Evolutionary conservation across 1,140 invertebrate species (phyloP), one percentile per base, ranked within the genome.

Genomic region (Drosophila varians): DNA sequence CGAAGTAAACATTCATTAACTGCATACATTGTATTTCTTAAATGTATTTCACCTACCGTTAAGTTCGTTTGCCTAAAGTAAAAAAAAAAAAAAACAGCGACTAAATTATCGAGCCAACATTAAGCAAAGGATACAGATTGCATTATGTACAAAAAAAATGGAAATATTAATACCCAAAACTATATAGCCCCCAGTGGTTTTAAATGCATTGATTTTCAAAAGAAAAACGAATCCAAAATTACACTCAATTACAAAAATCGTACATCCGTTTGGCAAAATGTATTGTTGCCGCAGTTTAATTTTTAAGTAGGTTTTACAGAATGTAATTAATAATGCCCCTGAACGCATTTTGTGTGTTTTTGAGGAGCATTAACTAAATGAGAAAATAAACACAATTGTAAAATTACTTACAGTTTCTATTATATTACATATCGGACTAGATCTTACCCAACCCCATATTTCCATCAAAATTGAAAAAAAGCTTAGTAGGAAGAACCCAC

Each of bases 301-400:
- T 66, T 87, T 72, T 87, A 87, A 87, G 83, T 87, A 87, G 82
- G 82, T 88, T 88, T 87, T 88, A 88, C 80, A 87, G 65, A 74
- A 51, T 82, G 68, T 80, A 74, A 87, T 87, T 87, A 77, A 70
- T 71, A 66, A 82, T 82, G 57, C 71, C 54, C 71, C 54, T 77
- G 48, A 65, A 43, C 62, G 65, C 76, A 26, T 60, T 58, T 55
- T 65, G 57, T 80, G 64, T 71, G 55, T 73, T 58, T n/a, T 75
- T 8, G 65, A 64, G 40, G 46, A 60, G 66, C 73, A 86, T 87
- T 66, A 62, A 69, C 60, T 72, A 79, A 71, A 73, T 57, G 57
- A 69, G 47, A 56, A 55, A 80, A 80, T 77, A 84, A 84, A 86
- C 51, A 74, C 60, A 86, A 70, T 45, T 83, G 79, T 83, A 83